Percentiles rank a stretch among this genome's conserved stretches.
These are phyloP conservation scores for Drosophila aldrichi DNA, from an alignment of 2,888 invertebrate genomes.

Conservation along the genomic window DNA sequence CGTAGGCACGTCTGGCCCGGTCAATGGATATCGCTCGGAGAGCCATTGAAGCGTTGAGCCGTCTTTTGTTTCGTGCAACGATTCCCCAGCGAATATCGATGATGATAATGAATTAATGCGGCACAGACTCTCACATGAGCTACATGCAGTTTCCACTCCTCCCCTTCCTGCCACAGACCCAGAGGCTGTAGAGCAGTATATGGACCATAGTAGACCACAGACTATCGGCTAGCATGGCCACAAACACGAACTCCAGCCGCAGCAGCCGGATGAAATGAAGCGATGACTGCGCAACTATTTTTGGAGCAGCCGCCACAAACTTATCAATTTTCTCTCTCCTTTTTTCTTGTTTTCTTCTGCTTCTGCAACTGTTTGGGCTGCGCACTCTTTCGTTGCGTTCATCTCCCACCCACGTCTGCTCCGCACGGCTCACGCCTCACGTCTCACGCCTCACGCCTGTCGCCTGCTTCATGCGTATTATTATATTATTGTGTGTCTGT, in stretches of 20 bases:
- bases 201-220: background rate
- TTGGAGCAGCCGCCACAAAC: slow-evolving; percentile 60
- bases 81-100: slow-evolving; percentile 18
- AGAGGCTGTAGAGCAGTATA: background rate
- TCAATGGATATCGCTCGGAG: slow-evolving; percentile 22
- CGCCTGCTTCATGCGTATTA: slow-evolving; percentile 41
- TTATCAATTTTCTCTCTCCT: slow-evolving; percentile 52
- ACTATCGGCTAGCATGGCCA: background rate
- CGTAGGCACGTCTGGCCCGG: slow-evolving; percentile 1
- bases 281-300: slow-evolving; percentile 66
- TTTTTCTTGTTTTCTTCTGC: background rate
- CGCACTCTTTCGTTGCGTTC: slow-evolving; percentile 8
- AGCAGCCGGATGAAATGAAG: slow-evolving; percentile 54
- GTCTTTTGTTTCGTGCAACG: slow-evolving; percentile 56
- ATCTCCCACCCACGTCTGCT: slow-evolving; percentile 8
- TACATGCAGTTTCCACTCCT: slow-evolving; percentile 7
- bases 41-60: slow-evolving; percentile 15
- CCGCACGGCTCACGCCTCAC: slow-evolving; percentile 9
- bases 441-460: slow-evolving; percentile 16
- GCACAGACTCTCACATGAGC: slow-evolving; percentile 49
- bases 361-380: slow-evolving; percentile 23
- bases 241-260: slow-evolving; percentile 1
- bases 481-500: slow-evolving; percentile 68
- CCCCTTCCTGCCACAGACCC: background rate
- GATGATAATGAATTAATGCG: slow-evolving; percentile 69